These are phyloP conservation scores for Synanthedon formicaeformis DNA, from an alignment of 2,888 invertebrate species.

Conservation along the genomic window DNA sequence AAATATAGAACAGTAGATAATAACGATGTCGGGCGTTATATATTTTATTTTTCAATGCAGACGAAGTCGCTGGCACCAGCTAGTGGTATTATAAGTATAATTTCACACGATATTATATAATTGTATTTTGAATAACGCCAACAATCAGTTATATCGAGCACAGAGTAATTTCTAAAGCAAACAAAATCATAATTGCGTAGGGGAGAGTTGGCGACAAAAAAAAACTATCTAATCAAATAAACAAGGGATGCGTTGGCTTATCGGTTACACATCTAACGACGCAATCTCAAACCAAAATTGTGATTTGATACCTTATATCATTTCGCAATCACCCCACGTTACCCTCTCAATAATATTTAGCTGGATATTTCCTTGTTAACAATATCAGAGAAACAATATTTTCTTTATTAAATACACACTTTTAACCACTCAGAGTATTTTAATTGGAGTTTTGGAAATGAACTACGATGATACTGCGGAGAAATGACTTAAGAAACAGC, in stretches of 20 bases:
- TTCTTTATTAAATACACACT: background rate
- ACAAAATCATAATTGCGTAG: constrained; percentile 31
- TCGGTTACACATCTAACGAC: constrained; percentile 37
- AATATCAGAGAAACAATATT: background rate
- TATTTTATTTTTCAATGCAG: too few species aligned
- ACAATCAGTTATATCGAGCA: constrained; percentile 7
- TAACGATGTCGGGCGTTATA: too few species aligned
- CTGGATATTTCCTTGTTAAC: background rate
- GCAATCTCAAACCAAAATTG: constrained; percentile 50
- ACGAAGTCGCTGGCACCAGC: too few species aligned
- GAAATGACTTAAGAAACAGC: too few species aligned
- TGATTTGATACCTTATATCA: constrained; percentile 54
- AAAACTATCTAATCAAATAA: constrained; percentile 47
- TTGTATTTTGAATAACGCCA: background rate
- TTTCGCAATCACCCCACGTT: constrained; percentile 18
- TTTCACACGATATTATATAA: background rate
- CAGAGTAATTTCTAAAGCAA: constrained; percentile 24
- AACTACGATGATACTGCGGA: too few species aligned
- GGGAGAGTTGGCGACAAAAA: constrained; percentile 32
- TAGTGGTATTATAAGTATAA: too few species aligned
- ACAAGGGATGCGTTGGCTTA: constrained; percentile 35
- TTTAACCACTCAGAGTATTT: too few species aligned
- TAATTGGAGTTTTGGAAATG: too few species aligned
- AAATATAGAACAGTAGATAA: too few species aligned
- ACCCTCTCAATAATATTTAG: constrained; percentile 5